Conservation (phyloP, 2,113 vertebrate genomes). For the Coracopsis vasa region DNA sequence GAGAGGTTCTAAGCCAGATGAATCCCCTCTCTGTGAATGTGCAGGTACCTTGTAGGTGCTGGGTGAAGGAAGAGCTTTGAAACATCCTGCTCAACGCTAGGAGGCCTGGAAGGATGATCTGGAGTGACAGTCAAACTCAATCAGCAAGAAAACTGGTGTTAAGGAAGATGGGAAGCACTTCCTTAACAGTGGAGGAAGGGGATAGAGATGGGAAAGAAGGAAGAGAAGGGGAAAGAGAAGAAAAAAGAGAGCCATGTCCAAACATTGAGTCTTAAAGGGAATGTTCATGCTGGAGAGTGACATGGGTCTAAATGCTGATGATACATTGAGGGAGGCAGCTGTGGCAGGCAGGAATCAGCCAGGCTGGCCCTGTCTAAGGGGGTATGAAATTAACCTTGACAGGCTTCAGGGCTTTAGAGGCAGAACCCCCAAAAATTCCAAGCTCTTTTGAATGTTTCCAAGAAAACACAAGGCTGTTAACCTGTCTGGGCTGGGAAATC, state of each 20-base stretch:
- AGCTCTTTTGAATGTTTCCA: neutral
- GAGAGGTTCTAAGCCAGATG: neutral
- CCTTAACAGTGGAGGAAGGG: neutral
- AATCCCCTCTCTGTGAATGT: neutral
- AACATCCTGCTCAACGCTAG: neutral
- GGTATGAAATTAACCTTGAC: neutral
- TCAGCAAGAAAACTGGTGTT: neutral
- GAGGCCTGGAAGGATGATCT: neutral
- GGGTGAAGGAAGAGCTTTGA: neutral
- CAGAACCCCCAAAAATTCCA: neutral
- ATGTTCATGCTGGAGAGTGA: neutral
- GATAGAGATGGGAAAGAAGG: neutral
- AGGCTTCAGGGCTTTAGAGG: neutral
- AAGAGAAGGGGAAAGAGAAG: neutral
- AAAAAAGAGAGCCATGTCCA: neutral
- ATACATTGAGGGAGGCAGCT: neutral
- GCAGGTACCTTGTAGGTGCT: neutral
- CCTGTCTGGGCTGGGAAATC: neutral
- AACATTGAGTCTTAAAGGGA: neutral
- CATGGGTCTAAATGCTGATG: neutral
- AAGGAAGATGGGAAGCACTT: neutral
- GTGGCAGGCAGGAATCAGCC: neutral
- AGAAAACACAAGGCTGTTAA: neutral
- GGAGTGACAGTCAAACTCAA: neutral
- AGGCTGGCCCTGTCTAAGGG: neutral